Evolutionary conservation across 2,888 invertebrate species (phyloP), one percentile per base, ranked within the genome.

Genomic region (Napeogenes sylphis): DNA sequence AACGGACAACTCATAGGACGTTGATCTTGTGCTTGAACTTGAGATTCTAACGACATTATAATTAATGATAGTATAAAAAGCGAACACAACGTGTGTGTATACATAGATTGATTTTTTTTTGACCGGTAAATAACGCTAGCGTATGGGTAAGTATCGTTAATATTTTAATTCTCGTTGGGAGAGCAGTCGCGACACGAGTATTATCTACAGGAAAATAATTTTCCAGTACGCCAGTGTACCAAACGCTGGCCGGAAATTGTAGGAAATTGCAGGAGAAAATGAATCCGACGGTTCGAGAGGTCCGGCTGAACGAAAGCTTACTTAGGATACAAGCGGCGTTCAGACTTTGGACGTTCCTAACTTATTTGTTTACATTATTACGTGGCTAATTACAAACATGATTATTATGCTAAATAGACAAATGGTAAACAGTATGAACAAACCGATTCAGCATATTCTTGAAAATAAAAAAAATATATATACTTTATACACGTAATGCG

Each of bases 241-340:
- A 83, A 85, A 84, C 81, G 85, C 72, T 83, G 81, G 67, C 90
- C 90, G 90, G 90, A 90, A 89, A 90, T 90, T 90, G 87, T 88
- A 90, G 90, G 90, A 90, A 90, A 90, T 90, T 90, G 87, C 88
- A 84, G 83, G 85, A 89, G 89, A 88, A 90, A 90, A 90, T 89
- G 88, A 88, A 87, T 87, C 84, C 82, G 78, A 81, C 83, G 82
- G 80, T 81, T 83, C 80, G 82, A 83, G 82, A 86, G 85, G 82
- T 83, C 82, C 82, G 79, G 77, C 76, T 75, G 68, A 73, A 61
- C 70, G 62, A 65, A 70, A 70, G 69, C 71, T 74, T 69, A 72
- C 67, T 68, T 65, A 62, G 68, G 62, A 42, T 56, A 51, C 55
- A 56, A 65, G 64, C 62, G 64, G 62, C 67, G 68, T 71, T 68